Evolutionary conservation across 1,140 invertebrate genomes (phyloP), one percentile per base, ranked within the genome.

Genomic region (Octopus sinensis): DNA sequence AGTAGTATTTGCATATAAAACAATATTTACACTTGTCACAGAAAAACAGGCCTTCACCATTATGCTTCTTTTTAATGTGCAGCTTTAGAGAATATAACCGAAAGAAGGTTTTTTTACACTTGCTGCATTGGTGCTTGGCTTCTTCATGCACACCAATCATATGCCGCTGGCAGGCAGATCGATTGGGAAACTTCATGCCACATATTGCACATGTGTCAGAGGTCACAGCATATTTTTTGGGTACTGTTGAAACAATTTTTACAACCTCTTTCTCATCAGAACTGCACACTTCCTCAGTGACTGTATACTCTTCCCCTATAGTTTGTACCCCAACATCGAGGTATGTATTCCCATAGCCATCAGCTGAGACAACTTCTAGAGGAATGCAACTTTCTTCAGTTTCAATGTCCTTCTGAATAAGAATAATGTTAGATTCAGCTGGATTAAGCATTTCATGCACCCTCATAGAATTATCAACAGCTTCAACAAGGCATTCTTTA

Each of bases 61-160:
- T 77, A 9, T 77, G 76, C 52, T 77, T 77, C 52, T 77, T 77
- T 43, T 53, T 77, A 51, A 77, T 77, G 30, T 77, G 76, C 23
- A 77, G 23, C 17, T 77, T 77, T 51, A 77, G 17, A 51, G 43
- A 53, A 43, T 51, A 51, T 13, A 43, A n/a, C 4, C 76, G 76
- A 77, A 17, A 53, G 52, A 77, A 77, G 52, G 13, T 77, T 51
- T 77, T 53, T 6, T 77, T 51, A 77, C 76, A 77, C 17, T 77
- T 77, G 5, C 23, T 53, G 30, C 76, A 77, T 43, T 77, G 30
- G 43, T 77, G 43, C 52, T 77, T 77, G 7, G 76, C 76, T 43
- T 77, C 76, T 51, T 77, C 52, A 51, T 77, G 76, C 5, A 43
- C 52, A 77, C 23, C 30, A 9, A 53, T 77, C 76, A 77, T 77